Base-by-base conservation (phyloP, 1,140 invertebrate species). In the Drosophila pruinosa region DNA sequence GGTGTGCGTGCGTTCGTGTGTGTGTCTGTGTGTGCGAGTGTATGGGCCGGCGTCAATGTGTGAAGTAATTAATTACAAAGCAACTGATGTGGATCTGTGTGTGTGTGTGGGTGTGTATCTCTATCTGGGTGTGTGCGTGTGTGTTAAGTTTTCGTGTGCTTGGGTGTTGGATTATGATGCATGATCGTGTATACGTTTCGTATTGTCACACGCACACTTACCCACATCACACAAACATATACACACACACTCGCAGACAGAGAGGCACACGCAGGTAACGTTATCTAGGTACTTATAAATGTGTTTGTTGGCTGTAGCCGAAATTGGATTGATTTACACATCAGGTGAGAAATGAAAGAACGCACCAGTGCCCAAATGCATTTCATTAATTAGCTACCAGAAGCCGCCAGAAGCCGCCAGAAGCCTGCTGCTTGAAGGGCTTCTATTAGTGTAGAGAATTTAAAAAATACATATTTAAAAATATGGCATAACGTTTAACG, bases 61-160 rank as follows among this genome's bases (percentile, higher is more conserved):
- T 88, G 82, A 88, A 88, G 82, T 88, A 88, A 88, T 88, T 88
- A 88, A 88, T 88, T 88, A 88, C 82, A 88, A 82, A 88, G 75
- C 82, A 88, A 82, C 78, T 88, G 82, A 88, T 88, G 82, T 88
- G 75, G 64, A 88, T 88, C 75, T 88, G 64, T 81, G 50, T 72
- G 59, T 65, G 52, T 57, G 65, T 53, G 36, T 56, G 6, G 28
- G 15, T 68, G 39, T 59, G 19, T 53, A 0, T 39, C 19, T 4
- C n/a, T 12, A 12, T 62, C 15, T 63, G 41, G 21, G 4, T 52
- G 56, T 57, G 54, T 62, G 65, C 63, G 57, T 36, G 73, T 70
- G 79, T 48, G 62, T 24, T 26, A 69, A 48, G 56, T 74, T 57
- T 43, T 41, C 54, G 61, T 75, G 68, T 75, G 64, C 58, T 75